Evolutionary conservation across 2,888 invertebrate genomes (phyloP).

Genomic region (Helleia helle): DNA sequence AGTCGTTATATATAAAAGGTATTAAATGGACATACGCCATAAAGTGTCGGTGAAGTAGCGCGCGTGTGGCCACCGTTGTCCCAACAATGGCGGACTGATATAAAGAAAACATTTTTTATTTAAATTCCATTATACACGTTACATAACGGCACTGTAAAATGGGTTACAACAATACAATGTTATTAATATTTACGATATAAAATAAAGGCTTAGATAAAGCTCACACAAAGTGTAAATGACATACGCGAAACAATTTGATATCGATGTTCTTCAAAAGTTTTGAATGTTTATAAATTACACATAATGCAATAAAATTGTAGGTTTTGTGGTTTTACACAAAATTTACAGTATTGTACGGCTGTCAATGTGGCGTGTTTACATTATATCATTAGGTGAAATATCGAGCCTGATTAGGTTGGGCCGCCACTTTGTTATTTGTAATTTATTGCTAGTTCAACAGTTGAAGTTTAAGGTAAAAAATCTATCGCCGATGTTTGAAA

Average conservation of each 20-base stretch:
- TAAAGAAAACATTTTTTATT: constrained; percentile 73
- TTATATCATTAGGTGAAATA: constrained; percentile 7
- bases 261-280: background rate
- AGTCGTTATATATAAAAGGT: constrained; percentile 42
- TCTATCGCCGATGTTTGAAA: no score
- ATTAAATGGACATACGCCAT: constrained; percentile 35
- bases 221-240: constrained; percentile 8
- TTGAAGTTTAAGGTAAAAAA: background rate
- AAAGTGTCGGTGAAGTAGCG: constrained; percentile 40
- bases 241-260: constrained; percentile 1
- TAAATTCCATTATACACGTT: constrained; percentile 62
- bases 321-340: background rate
- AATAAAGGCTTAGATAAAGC: constrained; percentile 9
- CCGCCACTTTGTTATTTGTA: background rate
- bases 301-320: background rate
- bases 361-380: constrained; percentile 1
- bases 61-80: constrained; percentile 67
- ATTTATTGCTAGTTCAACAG: constrained; percentile 6
- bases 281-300: background rate
- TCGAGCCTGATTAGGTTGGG: constrained; percentile 1
- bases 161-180: constrained; percentile 23
- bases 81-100: constrained; percentile 68
- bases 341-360: background rate
- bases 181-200: constrained; percentile 11
- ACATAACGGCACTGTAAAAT: constrained; percentile 46